phyloP scores from a whole-genome alignment of 2,888 invertebrate genomes.

The Rhagium mordax region DNA sequence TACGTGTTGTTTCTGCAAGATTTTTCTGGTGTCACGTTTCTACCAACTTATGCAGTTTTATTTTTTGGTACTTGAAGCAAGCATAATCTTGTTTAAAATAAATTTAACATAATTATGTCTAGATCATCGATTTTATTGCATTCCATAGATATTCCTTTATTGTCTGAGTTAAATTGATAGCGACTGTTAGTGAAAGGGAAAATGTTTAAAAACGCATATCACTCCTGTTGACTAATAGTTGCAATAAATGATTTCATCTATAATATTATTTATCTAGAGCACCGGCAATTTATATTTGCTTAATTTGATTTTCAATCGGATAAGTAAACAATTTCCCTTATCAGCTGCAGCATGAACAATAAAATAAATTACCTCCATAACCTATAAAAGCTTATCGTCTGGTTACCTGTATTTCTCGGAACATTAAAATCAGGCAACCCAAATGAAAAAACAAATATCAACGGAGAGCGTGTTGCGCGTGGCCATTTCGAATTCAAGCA shows the following conservation, averaged over 20 bases:
- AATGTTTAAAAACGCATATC: too few relatives aligned
- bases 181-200: neutral
- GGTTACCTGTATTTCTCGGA: neutral
- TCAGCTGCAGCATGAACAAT: neutral
- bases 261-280: neutral
- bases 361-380: neutral
- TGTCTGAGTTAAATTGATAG: neutral
- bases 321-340: neutral
- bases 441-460: neutral
- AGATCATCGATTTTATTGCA: neutral
- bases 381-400: neutral
- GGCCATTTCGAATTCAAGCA: constrained; percentile 13
- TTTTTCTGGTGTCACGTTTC: neutral
- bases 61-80: neutral
- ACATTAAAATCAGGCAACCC: neutral
- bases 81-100: neutral
- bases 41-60: neutral
- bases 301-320: neutral
- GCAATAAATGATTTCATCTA: neutral
- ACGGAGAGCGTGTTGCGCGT: neutral
- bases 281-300: neutral
- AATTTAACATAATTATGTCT: too few relatives aligned
- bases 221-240: neutral
- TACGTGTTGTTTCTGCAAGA: neutral
- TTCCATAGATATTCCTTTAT: too few relatives aligned